A percentile compares a stretch with the other conserved stretches of the same genome.
Conservation (phyloP, 1,140 invertebrate genomes). For the Calephelis virginiensis region DNA sequence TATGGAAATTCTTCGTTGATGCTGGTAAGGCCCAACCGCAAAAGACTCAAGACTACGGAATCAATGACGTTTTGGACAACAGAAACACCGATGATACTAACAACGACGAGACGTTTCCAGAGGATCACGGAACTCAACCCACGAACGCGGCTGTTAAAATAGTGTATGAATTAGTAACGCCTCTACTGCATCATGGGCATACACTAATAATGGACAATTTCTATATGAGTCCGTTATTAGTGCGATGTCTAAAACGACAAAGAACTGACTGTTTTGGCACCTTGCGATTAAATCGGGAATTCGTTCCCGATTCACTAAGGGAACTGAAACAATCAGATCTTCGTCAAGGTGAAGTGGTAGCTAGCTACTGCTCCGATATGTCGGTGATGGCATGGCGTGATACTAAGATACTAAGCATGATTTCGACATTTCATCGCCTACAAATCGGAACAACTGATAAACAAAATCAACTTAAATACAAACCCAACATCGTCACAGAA, state of each 20-base stretch:
- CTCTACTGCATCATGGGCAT: constrained; percentile 33
- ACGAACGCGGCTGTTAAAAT: constrained; percentile 28
- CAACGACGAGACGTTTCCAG: not conserved
- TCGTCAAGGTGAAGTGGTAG: no score
- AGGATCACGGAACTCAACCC: not conserved
- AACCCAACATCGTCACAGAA: no score
- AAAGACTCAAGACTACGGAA: constrained; percentile 16
- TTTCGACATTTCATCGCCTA: no score
- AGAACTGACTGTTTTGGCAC: constrained; percentile 22
- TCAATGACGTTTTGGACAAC: not conserved
- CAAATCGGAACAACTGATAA: no score
- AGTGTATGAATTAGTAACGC: constrained; percentile 29
- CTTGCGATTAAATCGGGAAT: no score
- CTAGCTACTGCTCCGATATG: no score
- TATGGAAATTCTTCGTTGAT: constrained; percentile 28
- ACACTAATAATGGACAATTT: constrained; percentile 42
- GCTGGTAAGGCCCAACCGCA: not conserved
- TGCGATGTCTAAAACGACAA: constrained; percentile 28
- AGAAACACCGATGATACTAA: not conserved
- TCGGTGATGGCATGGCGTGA: no score
- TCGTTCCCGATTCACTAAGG: no score
- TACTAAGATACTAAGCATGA: no score
- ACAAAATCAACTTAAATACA: no score
- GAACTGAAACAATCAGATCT: no score
- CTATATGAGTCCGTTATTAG: constrained; percentile 33